These are phyloP conservation scores for Apus apus DNA, from an alignment of 2,113 vertebrate species.

Conservation along the genomic window DNA sequence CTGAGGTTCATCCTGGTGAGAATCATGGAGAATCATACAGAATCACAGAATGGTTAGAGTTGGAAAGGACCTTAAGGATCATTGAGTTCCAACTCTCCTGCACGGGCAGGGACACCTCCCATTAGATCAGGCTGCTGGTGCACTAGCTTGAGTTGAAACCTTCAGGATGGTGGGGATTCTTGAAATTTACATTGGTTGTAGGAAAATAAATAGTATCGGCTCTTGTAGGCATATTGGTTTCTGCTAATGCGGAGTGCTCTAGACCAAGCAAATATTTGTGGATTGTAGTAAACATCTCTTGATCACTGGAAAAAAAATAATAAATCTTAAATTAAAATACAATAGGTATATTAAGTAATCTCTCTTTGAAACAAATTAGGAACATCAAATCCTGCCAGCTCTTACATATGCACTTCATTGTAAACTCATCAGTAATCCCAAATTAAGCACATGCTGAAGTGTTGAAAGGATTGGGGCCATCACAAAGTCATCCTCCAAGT, in stretches of 20 bases:
- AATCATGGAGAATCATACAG: too few relatives aligned
- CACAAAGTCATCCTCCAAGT: background rate
- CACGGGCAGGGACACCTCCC: too few relatives aligned
- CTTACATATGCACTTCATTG: background rate
- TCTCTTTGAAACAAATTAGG: background rate
- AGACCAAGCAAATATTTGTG: background rate
- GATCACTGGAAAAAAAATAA: background rate
- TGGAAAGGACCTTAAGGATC: too few relatives aligned
- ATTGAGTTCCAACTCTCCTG: too few relatives aligned
- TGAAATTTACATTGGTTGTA: background rate
- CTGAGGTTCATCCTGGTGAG: background rate
- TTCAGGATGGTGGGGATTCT: background rate
- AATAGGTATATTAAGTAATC: constrained; percentile 47
- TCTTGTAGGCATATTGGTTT: background rate
- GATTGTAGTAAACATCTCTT: background rate
- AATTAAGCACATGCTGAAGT: background rate
- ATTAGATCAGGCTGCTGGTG: background rate
- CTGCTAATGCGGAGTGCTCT: background rate
- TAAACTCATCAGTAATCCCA: constrained; percentile 10
- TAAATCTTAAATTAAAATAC: constrained; percentile 12
- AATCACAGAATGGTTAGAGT: too few relatives aligned
- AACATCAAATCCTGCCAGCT: background rate
- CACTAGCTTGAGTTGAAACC: background rate
- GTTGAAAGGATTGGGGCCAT: constrained; percentile 35
- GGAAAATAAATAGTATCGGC: background rate